Evolutionary conservation across 2,888 invertebrate species (phyloP).

Genomic region (Nymphalis polychloros): DNA sequence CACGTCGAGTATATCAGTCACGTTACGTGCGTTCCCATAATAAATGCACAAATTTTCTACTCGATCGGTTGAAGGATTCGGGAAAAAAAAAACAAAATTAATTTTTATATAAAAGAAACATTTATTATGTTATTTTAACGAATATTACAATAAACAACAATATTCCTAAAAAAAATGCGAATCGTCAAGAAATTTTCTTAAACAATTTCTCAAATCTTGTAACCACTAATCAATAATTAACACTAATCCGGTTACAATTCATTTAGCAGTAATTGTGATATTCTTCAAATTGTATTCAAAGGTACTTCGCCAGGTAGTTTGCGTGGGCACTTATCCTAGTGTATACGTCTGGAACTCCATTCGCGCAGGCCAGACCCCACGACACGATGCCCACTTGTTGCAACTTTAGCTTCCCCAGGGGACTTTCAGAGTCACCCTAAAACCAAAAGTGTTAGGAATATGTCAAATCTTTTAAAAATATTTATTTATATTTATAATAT

Average conservation of each 20-base stretch:
- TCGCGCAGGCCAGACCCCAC: conserved; percentile 66
- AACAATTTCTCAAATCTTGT: too few species aligned
- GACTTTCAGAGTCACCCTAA: conserved; percentile 65
- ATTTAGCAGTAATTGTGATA: background rate
- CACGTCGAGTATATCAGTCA: too few species aligned
- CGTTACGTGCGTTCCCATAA: too few species aligned
- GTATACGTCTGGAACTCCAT: conserved; percentile 61
- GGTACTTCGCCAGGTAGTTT: conserved; percentile 33
- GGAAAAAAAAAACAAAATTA: too few species aligned
- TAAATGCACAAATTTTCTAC: too few species aligned
- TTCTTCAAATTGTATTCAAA: background rate
- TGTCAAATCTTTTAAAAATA: too few species aligned
- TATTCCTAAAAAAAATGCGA: background rate
- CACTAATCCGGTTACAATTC: too few species aligned
- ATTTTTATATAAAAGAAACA: background rate
- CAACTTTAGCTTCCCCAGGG: conserved; percentile 46
- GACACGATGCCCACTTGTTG: conserved; percentile 61
- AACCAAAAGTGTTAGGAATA: background rate
- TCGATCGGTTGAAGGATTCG: too few species aligned
- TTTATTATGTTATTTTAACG: background rate
- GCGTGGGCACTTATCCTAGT: conserved; percentile 50
- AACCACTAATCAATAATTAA: too few species aligned
- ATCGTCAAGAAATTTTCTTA: background rate
- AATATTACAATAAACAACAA: background rate
- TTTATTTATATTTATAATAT: too few species aligned